phyloP scores from a whole-genome alignment of 2,888 invertebrate species.

The Vanessa cardui region DNA sequence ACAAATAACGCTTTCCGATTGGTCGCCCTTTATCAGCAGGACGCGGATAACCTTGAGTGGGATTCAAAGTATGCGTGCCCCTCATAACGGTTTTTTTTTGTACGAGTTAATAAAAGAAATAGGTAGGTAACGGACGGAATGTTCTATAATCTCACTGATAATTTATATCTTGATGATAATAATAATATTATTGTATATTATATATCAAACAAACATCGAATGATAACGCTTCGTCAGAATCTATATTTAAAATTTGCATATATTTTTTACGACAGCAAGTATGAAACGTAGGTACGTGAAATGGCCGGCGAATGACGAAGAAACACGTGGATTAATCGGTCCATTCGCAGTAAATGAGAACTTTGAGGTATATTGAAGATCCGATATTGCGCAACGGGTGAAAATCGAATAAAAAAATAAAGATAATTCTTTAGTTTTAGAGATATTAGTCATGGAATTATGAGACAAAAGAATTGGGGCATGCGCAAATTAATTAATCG shows the following conservation, averaged over 20 bases:
- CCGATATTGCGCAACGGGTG: neutral
- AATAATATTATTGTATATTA: conserved; percentile 10
- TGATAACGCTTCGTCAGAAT: neutral
- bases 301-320: conserved; percentile 29
- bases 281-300: neutral
- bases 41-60: conserved; percentile 65
- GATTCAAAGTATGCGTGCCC: conserved; percentile 59
- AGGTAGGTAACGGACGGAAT: too few species aligned
- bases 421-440: neutral
- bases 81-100: conserved; percentile 58
- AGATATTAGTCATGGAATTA: neutral
- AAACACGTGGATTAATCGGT: conserved; percentile 31
- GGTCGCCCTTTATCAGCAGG: conserved; percentile 73
- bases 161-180: neutral
- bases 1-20: conserved; percentile 58
- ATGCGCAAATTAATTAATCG: conserved; percentile 26
- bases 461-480: conserved; percentile 25
- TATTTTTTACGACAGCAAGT: neutral
- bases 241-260: neutral
- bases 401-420: neutral
- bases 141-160: neutral
- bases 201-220: neutral
- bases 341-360: neutral
- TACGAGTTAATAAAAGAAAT: conserved; percentile 2
- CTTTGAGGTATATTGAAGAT: neutral